Evolutionary conservation across 2,888 invertebrate species (phyloP).

Genomic region (Noctuana brunneofusca): DNA sequence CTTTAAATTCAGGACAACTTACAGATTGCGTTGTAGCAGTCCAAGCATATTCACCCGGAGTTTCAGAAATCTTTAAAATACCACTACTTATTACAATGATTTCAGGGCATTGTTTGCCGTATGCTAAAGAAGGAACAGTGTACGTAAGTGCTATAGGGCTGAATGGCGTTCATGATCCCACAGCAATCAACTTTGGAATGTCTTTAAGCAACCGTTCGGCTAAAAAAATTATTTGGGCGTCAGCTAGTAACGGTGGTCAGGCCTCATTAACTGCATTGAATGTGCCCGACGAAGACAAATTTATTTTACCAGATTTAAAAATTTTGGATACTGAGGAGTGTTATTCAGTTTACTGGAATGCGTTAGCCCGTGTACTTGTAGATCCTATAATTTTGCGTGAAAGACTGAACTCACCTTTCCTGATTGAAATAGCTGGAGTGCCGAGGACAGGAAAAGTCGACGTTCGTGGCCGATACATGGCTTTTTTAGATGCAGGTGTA

Average conservation of each 20-base stretch:
- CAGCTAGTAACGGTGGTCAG: conserved; percentile 55
- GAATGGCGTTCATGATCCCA: conserved; percentile 50
- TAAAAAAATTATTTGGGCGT: conserved; percentile 62
- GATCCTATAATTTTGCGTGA: conserved; percentile 50
- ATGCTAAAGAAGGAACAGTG: conserved; percentile 61
- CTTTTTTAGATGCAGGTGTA: conserved; percentile 60
- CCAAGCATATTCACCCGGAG: conserved; percentile 46
- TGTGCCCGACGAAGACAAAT: conserved; percentile 59
- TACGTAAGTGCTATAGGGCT: conserved; percentile 64
- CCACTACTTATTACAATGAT: conserved; percentile 65
- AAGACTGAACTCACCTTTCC: conserved; percentile 54
- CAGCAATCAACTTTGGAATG: conserved; percentile 59
- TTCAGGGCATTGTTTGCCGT: conserved; percentile 69
- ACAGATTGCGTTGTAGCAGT: conserved; percentile 54
- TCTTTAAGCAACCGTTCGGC: conserved; percentile 55
- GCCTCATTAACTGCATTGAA: conserved; percentile 56
- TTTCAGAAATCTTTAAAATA: conserved; percentile 44
- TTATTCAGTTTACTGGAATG: conserved; percentile 67
- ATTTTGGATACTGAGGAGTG: conserved; percentile 47
- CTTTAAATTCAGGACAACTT: conserved; percentile 51
- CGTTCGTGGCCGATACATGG: conserved; percentile 66
- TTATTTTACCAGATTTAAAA: conserved; percentile 55
- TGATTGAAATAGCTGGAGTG: conserved; percentile 71
- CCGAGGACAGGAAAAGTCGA: conserved; percentile 66
- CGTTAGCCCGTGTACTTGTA: conserved; percentile 67